Conservation (phyloP, 2,888 invertebrate genomes). For the Lapara coniferarum region DNA sequence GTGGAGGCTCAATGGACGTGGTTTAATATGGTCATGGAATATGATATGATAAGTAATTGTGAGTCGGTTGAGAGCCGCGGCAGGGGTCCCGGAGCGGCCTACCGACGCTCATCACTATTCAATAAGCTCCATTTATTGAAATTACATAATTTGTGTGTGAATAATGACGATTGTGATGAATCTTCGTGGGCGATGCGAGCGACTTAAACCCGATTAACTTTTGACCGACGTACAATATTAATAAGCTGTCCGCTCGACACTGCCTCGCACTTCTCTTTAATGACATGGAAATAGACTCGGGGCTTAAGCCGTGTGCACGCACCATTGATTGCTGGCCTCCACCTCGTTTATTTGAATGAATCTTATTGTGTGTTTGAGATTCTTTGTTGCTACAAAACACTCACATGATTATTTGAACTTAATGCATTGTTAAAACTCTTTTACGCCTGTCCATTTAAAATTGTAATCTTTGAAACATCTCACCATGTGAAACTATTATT, state of each 20-base stretch:
- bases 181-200: constrained; percentile 82
- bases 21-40: not conserved
- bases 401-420: constrained; percentile 9
- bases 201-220: constrained; percentile 83
- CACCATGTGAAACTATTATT: constrained; percentile 30
- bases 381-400: constrained; percentile 35
- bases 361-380: constrained; percentile 44
- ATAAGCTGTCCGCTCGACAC: constrained; percentile 72
- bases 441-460: constrained; percentile 8
- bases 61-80: constrained; percentile 50
- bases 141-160: constrained; percentile 84
- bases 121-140: constrained; percentile 83
- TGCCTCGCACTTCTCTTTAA: constrained; percentile 49
- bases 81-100: constrained; percentile 74
- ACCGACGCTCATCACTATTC: constrained; percentile 83
- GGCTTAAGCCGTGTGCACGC: constrained; percentile 41
- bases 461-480: constrained; percentile 4
- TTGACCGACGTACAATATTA: constrained; percentile 80
- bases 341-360: constrained; percentile 56
- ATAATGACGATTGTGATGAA: constrained; percentile 84
- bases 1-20: constrained; percentile 15
- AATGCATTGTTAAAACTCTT: constrained; percentile 18
- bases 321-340: constrained; percentile 54
- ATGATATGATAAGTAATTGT: constrained; percentile 45
- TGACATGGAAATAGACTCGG: constrained; percentile 73